Conservation (phyloP, 2,797 vertebrate species). For the Onychomys torridus region DNA sequence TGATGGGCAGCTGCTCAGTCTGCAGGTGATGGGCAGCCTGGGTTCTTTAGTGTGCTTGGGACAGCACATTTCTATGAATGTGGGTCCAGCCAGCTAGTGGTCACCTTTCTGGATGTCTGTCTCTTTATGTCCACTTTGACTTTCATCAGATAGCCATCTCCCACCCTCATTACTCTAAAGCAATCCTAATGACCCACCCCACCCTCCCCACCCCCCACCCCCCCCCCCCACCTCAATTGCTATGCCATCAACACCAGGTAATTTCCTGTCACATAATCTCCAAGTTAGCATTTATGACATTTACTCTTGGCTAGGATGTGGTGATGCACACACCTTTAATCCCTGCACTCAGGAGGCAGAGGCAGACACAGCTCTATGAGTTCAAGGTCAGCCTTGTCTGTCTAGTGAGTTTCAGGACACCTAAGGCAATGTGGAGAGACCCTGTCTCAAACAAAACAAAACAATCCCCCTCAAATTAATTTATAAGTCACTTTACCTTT, state of each 20-base stretch:
- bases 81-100: not conserved
- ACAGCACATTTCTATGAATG: not conserved
- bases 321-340: not conserved
- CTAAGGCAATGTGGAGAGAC: not conserved
- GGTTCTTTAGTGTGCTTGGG: not conserved
- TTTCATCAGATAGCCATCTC: not conserved
- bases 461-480: not conserved
- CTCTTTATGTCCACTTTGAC: not conserved
- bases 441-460: not conserved
- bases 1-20: too few relatives aligned
- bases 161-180: not conserved
- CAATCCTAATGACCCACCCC: not conserved
- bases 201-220: too few relatives aligned
- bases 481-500: not conserved
- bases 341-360: not conserved
- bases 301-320: not conserved
- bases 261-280: not conserved
- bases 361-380: not conserved
- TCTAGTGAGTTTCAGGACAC: not conserved
- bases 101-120: not conserved
- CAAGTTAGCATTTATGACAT: constrained; percentile 50
- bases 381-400: not conserved
- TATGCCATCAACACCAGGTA: not conserved
- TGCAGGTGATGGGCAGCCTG: not conserved
- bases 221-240: too few relatives aligned